Conservation (phyloP, 2,888 invertebrate species). For the Iphiclides podalirius region DNA sequence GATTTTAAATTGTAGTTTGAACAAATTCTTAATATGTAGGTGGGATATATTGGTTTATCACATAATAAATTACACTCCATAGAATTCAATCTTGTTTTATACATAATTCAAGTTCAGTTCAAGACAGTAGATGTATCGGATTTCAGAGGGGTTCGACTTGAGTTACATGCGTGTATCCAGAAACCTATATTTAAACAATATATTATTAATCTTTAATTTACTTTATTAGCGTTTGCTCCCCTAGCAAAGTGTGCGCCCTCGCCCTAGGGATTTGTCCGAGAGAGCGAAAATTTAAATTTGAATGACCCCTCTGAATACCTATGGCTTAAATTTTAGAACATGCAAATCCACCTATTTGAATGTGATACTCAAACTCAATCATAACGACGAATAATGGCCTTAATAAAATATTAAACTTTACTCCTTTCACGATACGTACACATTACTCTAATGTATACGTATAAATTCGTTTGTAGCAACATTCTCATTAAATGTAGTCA, state of each 20-base stretch:
- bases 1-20: too few relatives aligned
- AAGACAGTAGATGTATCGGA: slow-evolving; percentile 47
- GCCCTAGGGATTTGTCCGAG: slow-evolving; percentile 63
- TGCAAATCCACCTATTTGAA: slow-evolving; percentile 36
- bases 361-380: slow-evolving; percentile 18
- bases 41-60: too few relatives aligned
- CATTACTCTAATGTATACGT: too few relatives aligned
- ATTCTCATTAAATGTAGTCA: too few relatives aligned
- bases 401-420: slow-evolving; percentile 1
- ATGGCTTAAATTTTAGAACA: slow-evolving; percentile 50
- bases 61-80: too few relatives aligned
- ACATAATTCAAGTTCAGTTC: slow-evolving; percentile 51
- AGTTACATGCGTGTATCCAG: slow-evolving; percentile 65
- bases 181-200: slow-evolving; percentile 72
- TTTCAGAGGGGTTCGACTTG: slow-evolving; percentile 46
- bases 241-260: slow-evolving; percentile 52
- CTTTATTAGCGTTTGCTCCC: slow-evolving; percentile 74
- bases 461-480: too few relatives aligned
- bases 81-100: slow-evolving; percentile 23
- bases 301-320: slow-evolving; percentile 61
- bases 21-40: too few relatives aligned
- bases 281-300: slow-evolving; percentile 77
- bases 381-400: neutral
- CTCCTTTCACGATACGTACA: too few relatives aligned
- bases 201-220: slow-evolving; percentile 80